Conservation (phyloP, 2,888 invertebrate species). For the Oscheius myriophilus region DNA sequence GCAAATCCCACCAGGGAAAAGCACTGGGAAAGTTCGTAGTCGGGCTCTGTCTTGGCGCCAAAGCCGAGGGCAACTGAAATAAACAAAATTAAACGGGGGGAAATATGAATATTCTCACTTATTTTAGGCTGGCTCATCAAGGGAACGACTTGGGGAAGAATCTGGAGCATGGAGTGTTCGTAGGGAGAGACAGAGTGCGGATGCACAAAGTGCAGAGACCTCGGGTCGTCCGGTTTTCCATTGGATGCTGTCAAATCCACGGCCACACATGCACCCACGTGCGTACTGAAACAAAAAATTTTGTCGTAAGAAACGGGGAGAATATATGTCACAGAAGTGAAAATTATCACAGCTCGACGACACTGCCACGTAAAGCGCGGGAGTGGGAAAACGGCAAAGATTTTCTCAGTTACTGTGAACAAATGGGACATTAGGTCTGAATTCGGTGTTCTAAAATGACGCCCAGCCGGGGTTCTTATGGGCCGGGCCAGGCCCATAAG, state of each 20-base stretch:
- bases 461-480: too few species aligned
- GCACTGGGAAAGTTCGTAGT: slow-evolving; percentile 40
- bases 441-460: too few species aligned
- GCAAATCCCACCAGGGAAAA: slow-evolving; percentile 55
- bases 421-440: too few species aligned
- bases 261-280: slow-evolving; percentile 73
- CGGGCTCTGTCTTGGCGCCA: slow-evolving; percentile 73
- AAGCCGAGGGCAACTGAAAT: slow-evolving; percentile 73
- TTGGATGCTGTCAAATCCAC: slow-evolving; percentile 75
- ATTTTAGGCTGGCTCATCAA: slow-evolving; percentile 37
- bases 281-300: slow-evolving; percentile 67
- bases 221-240: slow-evolving; percentile 72
- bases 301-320: not conserved
- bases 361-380: too few species aligned
- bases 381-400: too few species aligned
- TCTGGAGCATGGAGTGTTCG: slow-evolving; percentile 72
- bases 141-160: slow-evolving; percentile 61
- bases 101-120: slow-evolving; percentile 4
- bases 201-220: slow-evolving; percentile 72
- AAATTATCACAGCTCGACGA: too few species aligned
- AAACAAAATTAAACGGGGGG: too few species aligned
- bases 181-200: slow-evolving; percentile 73
- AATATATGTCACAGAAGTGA: too few species aligned
- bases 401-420: too few species aligned
- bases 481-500: too few species aligned